Evolutionary conservation across 2,888 invertebrate species (phyloP), one percentile per base, ranked within the genome.

Genomic region (Branchellion lobata): DNA sequence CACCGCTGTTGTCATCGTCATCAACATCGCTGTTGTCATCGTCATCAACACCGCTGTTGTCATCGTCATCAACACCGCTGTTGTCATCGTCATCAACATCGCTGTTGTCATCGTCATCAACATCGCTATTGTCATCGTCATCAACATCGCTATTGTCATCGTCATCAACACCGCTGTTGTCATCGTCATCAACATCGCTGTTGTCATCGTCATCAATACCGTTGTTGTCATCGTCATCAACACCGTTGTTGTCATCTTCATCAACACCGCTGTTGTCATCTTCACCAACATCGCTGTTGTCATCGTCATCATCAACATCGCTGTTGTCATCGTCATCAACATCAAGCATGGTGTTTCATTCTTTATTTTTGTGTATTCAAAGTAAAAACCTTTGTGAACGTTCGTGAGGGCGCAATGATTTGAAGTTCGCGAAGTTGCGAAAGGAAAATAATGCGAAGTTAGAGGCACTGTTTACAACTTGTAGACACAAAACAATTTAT

Each of bases 121-220:
- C 14, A 40, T 40, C 40, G 40, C 73, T 36, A 11, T 73, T 40
- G 24, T 73, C 73, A 27, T 73, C 40, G 21, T 73, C 73, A 14
- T 73, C 73, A 27, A 34, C 73, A 2, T 36, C 73, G 2, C 21
- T 40, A 73, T 73, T 27, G 40, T 34, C 73, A 11, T 8, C 73
- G n/a, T 65, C 65, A 29, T 65, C 65, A 29, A 11, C 65, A 65
- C 21, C 65, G n/a, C n/a, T 51, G 14, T 51, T 21, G 8, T 65
- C 65, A 65, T 29, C 65, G n/a, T 65, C 31, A 24, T 72, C 68
- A 40, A 68, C 1, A 29, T 69, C 14, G 71, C 33, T 18, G 71
- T 51, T 36, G 3, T n/a, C 65, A 65, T 27, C 65, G 21, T 65
- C 29, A 11, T 29, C 65, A 29, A n/a, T 65, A 65, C 8, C 24